Evolutionary conservation across 2,797 vertebrate genomes (phyloP).

Genomic region (Toxotes lorentzi): DNA sequence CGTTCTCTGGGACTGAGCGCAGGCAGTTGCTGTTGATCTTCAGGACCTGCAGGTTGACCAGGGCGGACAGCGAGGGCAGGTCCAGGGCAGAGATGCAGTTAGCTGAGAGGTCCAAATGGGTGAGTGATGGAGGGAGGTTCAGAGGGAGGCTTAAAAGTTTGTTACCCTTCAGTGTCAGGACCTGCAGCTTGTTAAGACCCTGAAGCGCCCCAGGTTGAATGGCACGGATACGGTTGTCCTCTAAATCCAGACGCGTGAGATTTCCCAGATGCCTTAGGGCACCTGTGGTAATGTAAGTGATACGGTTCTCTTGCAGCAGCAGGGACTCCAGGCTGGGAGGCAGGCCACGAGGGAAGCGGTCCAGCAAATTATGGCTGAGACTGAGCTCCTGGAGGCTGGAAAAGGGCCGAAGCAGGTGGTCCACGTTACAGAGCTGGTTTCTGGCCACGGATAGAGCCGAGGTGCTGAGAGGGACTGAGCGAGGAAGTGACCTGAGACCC

Average conservation of each 20-base stretch:
- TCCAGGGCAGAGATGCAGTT: conserved; percentile 86
- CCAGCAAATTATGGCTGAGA: conserved; percentile 84
- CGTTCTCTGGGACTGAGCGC: conserved; percentile 81
- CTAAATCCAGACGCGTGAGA: conserved; percentile 84
- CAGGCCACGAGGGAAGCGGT: conserved; percentile 84
- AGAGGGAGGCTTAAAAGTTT: conserved; percentile 76
- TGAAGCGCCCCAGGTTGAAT: conserved; percentile 84
- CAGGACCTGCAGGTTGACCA: conserved; percentile 85
- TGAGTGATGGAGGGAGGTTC: conserved; percentile 82
- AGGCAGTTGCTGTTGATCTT: conserved; percentile 88
- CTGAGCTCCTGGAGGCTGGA: conserved; percentile 85
- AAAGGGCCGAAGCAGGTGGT: conserved; percentile 81
- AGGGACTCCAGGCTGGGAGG: conserved; percentile 86
- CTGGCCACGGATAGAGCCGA: conserved; percentile 83
- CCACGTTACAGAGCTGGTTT: conserved; percentile 86
- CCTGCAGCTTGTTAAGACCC: conserved; percentile 76
- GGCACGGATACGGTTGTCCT: conserved; percentile 85
- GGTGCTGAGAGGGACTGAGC: conserved; percentile 80
- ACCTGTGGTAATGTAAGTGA: conserved; percentile 85
- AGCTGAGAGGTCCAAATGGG: conserved; percentile 82
- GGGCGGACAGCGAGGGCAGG: conserved; percentile 73
- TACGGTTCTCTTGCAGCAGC: conserved; percentile 85
- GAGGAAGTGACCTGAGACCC: conserved; percentile 83
- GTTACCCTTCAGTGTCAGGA: conserved; percentile 84
- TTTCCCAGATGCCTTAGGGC: conserved; percentile 82